Evolutionary conservation across 2,797 vertebrate species (phyloP).

Genomic region (Microhierax caerulescens): DNA sequence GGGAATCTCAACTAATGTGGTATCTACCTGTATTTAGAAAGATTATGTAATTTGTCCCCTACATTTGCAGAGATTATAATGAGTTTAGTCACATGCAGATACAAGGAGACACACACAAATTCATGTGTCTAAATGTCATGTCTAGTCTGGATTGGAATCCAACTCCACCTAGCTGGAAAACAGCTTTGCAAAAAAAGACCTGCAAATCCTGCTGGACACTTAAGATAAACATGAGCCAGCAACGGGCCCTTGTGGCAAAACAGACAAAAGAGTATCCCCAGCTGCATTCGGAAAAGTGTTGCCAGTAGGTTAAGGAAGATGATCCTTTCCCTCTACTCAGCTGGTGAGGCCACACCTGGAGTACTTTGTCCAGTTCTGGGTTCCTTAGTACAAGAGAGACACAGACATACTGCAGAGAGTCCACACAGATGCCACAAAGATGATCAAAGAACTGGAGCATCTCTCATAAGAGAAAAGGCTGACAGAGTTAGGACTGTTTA

Average conservation of each 20-base stretch:
- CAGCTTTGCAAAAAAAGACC: not conserved
- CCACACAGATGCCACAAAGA: not conserved
- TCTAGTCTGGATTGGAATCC: not conserved
- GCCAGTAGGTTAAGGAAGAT: not conserved
- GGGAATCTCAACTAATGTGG: not conserved
- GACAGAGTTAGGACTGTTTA: not conserved
- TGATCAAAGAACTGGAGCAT: not conserved
- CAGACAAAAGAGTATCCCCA: not conserved
- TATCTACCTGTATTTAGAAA: not conserved
- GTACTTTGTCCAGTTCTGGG: not conserved
- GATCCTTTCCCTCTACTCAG: no score
- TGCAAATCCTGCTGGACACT: not conserved
- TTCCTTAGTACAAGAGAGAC: not conserved
- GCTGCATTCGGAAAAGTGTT: not conserved
- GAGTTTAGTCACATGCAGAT: not conserved
- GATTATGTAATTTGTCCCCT: not conserved
- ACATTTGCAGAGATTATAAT: not conserved
- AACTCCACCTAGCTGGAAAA: not conserved
- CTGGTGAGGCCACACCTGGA: no score
- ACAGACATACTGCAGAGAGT: not conserved
- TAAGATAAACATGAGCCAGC: not conserved
- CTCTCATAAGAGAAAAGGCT: not conserved
- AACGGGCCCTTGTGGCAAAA: not conserved
- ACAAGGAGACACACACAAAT: not conserved
- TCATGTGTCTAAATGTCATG: not conserved